A percentile compares a stretch with the other conserved stretches of the same genome.
phyloP scores from a whole-genome alignment of 2,797 vertebrate species.

The Macropus fuliginosus region DNA sequence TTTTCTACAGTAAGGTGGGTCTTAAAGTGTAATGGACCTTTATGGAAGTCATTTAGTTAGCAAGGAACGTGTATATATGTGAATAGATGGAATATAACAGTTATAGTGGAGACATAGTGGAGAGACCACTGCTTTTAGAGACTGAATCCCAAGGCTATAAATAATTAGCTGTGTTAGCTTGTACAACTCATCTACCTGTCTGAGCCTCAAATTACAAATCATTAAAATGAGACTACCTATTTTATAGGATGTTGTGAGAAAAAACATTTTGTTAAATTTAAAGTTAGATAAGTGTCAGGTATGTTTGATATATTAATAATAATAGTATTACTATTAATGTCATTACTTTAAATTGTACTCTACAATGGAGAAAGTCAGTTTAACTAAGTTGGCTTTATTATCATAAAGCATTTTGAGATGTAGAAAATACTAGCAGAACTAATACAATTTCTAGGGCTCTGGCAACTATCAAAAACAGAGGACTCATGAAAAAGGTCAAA shows the following conservation, averaged over 20 bases:
- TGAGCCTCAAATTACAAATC: neutral
- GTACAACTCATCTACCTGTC: neutral
- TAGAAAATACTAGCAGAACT: slow-evolving; percentile 39
- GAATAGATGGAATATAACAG: neutral
- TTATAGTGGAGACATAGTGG: neutral
- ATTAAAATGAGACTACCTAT: neutral
- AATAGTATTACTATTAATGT: neutral
- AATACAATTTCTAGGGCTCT: slow-evolving; percentile 53
- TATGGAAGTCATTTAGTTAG: neutral
- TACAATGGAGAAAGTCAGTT: slow-evolving; percentile 63
- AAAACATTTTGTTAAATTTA: neutral
- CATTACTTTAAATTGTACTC: neutral
- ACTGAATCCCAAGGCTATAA: neutral
- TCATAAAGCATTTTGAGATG: slow-evolving; percentile 28
- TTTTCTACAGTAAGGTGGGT: neutral
- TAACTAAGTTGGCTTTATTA: slow-evolving; percentile 48
- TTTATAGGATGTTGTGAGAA: neutral
- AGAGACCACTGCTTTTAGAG: neutral
- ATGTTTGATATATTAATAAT: neutral
- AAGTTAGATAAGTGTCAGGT: neutral
- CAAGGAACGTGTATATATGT: neutral
- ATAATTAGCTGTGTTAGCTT: neutral
- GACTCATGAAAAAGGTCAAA: slow-evolving; percentile 52
- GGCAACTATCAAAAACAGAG: slow-evolving; percentile 44
- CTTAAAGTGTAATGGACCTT: neutral